Evolutionary conservation across 1,140 invertebrate genomes (phyloP), one percentile per base, ranked within the genome.

Genomic region (Drosophila nasuta): DNA sequence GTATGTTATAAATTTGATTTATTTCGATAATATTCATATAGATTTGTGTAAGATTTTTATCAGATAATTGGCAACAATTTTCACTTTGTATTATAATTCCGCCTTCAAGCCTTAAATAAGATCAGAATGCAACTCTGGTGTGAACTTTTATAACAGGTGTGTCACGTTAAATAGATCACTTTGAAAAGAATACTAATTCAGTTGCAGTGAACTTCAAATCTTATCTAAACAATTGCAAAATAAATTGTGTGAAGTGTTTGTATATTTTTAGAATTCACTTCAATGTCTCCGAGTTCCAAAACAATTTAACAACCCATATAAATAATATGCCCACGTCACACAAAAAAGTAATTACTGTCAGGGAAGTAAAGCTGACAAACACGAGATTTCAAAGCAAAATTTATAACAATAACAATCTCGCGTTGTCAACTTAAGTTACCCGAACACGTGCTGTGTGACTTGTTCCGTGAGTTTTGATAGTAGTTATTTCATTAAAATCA

Each of bases 311-410:
- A 48, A 48, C 20, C 17, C 46, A 48, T 48, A 43, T 13, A 13
- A 13, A 48, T 48, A 48, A 48, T 48, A 20, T 38, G 35, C 35
- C 20, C 17, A 48, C 46, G 46, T 48, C 46, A 48, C 17, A 17
- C 17, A 17, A 17, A 48, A 20, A 48, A 20, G 46, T 20, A 48
- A 48, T 48, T 48, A 48, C 17, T 17, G 46, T 20, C 46, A 48
- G 46, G 46, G n/a, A 20, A 48, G 46, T 48, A 25, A 48, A 48
- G 46, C 46, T 48, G 46, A 48, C 46, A 48, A 48, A 20, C 46
- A 48, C 46, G 17, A 48, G 46, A 48, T 48, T 48, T 48, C 15
- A 17, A 48, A 48, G 17, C 20, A 48, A 48, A 17, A 20, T 48
- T 48, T 17, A 17, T 48, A 48, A 48, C 17, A 20, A 20, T 20